These are phyloP conservation scores for Latrodectus hesperus DNA, from an alignment of 2,888 invertebrate species.

Conservation along the genomic window DNA sequence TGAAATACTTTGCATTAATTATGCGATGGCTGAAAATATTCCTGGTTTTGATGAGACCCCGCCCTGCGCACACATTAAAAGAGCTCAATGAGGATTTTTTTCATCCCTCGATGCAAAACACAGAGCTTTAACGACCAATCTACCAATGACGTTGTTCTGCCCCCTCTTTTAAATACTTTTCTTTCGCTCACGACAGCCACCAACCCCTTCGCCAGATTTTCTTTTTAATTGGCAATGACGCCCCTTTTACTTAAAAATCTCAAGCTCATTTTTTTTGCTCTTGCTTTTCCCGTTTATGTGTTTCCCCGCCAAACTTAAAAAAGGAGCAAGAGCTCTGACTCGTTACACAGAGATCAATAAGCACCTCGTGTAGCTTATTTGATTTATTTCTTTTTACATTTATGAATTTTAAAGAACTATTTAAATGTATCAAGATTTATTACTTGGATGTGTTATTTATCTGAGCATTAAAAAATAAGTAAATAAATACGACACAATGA, in stretches of 20 bases:
- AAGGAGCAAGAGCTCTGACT: not conserved
- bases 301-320: conserved; percentile 29
- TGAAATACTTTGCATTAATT: conserved; percentile 69
- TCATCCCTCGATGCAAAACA: conserved; percentile 49
- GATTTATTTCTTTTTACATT: not conserved
- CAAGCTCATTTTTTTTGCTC: conserved; percentile 21
- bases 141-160: conserved; percentile 49
- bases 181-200: conserved; percentile 18
- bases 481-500: too few relatives aligned
- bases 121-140: conserved; percentile 45
- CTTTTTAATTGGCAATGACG: conserved; percentile 43
- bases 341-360: conserved; percentile 28
- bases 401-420: not conserved
- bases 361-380: not conserved
- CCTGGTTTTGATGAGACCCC: conserved; percentile 63
- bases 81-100: conserved; percentile 36
- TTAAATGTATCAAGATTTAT: not conserved
- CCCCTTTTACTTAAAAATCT: conserved; percentile 38
- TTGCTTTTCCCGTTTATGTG: conserved; percentile 21
- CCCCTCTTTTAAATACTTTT: conserved; percentile 34
- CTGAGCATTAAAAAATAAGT: too few relatives aligned
- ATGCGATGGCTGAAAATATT: conserved; percentile 67
- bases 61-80: conserved; percentile 58
- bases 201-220: conserved; percentile 38
- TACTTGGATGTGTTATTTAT: too few relatives aligned